A percentile compares a stretch with the other conserved stretches of the same genome.
These are phyloP conservation scores for Sericinus montela DNA, from an alignment of 2,888 invertebrate genomes.

Conservation along the genomic window DNA sequence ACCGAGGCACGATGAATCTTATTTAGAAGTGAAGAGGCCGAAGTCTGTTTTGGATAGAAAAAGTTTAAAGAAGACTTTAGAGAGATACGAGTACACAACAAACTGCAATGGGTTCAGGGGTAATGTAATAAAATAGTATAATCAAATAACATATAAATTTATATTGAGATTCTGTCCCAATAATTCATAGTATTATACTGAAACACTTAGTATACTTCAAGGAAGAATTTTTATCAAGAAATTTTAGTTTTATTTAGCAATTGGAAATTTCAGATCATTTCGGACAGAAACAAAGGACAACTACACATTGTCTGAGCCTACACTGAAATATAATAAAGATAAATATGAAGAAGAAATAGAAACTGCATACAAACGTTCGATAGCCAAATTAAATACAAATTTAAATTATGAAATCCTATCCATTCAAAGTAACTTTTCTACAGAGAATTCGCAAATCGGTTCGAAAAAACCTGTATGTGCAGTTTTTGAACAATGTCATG, in stretches of 20 bases:
- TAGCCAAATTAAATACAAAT: constrained; percentile 41
- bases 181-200: too few relatives aligned
- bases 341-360: constrained; percentile 49
- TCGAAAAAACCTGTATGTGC: constrained; percentile 51
- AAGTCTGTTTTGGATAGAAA: constrained; percentile 58
- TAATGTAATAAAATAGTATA: constrained; percentile 24
- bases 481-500: constrained; percentile 44
- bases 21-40: constrained; percentile 40
- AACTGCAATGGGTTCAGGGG: constrained; percentile 57
- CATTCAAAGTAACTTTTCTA: constrained; percentile 33
- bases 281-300: constrained; percentile 60
- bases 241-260: too few relatives aligned
- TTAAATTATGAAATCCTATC: constrained; percentile 35
- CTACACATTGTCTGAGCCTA: constrained; percentile 37
- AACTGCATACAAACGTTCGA: constrained; percentile 36
- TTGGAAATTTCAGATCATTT: constrained; percentile 45
- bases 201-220: too few relatives aligned
- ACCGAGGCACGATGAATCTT: constrained; percentile 45
- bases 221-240: too few relatives aligned
- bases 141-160: too few relatives aligned
- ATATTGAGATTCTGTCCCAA: too few relatives aligned
- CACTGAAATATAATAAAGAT: constrained; percentile 40
- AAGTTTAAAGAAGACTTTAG: constrained; percentile 56
- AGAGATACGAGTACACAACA: constrained; percentile 61
- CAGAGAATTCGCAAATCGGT: constrained; percentile 49